phyloP scores from a whole-genome alignment of 2,888 invertebrate species.

The Tipula unca region DNA sequence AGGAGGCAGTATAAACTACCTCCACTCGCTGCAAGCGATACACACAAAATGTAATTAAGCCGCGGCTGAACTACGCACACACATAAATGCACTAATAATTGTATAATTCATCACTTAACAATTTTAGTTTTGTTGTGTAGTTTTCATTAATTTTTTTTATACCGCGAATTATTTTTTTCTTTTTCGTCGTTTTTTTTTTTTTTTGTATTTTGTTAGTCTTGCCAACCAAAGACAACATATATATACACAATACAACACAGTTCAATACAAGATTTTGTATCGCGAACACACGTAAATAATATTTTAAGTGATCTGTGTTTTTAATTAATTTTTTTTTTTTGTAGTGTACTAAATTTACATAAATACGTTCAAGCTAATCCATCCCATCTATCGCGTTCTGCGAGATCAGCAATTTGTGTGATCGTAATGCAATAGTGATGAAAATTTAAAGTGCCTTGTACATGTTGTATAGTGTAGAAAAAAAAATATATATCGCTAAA shows the following conservation, averaged over 20 bases:
- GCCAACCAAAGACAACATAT: neutral
- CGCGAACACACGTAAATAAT: neutral
- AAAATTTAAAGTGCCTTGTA: neutral
- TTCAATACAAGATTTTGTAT: slow-evolving; percentile 8
- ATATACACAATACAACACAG: neutral
- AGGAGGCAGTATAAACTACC: too few species aligned
- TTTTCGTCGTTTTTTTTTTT: neutral
- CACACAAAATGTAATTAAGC: neutral
- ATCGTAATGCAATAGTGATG: too few species aligned
- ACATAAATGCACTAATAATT: neutral
- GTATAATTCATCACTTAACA: slow-evolving; percentile 14
- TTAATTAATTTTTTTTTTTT: neutral
- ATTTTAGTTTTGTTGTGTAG: neutral
- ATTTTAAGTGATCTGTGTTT: neutral
- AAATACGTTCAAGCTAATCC: neutral
- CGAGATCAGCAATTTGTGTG: too few species aligned
- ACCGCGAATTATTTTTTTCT: neutral
- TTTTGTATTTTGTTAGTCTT: neutral
- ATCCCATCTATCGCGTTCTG: neutral
- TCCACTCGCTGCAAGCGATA: neutral
- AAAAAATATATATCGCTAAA: neutral
- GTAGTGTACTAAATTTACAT: neutral
- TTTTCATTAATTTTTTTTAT: neutral
- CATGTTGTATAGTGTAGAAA: neutral
- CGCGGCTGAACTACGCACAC: neutral